Conservation (phyloP, 2,113 vertebrate species). For the Ceratotherium simum region DNA sequence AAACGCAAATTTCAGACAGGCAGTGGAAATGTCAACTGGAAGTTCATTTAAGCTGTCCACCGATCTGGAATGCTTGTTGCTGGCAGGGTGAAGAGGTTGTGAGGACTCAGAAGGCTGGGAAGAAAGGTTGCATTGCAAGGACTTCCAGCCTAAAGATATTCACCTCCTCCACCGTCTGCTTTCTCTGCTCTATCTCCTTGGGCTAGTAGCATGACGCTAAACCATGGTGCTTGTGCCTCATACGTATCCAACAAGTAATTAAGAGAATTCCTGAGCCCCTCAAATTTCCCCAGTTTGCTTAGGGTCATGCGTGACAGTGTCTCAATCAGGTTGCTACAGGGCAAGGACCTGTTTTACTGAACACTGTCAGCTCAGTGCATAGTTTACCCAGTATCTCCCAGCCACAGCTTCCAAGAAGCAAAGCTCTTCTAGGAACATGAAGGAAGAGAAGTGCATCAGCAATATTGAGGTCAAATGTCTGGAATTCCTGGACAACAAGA, state of each 20-base stretch:
- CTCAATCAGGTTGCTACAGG: neutral
- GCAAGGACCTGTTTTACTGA: neutral
- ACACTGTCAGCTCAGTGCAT: neutral
- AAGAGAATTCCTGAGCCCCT: neutral
- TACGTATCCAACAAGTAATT: neutral
- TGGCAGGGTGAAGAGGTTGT: neutral
- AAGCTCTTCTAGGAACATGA: neutral
- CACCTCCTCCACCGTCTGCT: neutral
- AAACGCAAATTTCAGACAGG: conserved; percentile 13
- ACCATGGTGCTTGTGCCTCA: neutral
- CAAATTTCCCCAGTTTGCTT: neutral
- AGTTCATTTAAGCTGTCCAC: neutral
- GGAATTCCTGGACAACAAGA: neutral
- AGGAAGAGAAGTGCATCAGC: neutral
- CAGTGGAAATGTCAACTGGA: neutral
- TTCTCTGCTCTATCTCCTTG: neutral
- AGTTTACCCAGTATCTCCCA: neutral
- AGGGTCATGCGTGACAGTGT: neutral
- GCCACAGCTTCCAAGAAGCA: neutral
- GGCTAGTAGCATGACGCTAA: neutral
- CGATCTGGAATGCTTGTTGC: neutral
- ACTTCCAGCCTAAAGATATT: neutral
- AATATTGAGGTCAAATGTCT: neutral
- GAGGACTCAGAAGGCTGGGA: neutral
- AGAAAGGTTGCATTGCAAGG: conserved; percentile 18